phyloP scores from a whole-genome alignment of 1,140 invertebrate species.

The Bradysia coprophila region DNA sequence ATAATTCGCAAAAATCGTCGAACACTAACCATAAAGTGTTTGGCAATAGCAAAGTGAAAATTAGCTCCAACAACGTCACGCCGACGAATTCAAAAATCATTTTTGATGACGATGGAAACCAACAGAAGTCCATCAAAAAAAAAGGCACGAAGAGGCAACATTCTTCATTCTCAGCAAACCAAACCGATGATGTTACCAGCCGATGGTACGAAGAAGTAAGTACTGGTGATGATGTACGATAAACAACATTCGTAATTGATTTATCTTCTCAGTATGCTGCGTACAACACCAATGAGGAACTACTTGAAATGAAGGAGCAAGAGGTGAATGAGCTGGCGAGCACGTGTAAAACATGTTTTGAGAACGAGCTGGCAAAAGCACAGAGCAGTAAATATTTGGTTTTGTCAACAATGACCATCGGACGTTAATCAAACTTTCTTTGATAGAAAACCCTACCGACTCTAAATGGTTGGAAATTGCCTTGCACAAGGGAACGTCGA shows the following conservation, averaged over 20 bases:
- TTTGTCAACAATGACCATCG: not conserved
- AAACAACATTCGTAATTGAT: not conserved
- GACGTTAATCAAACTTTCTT: not conserved
- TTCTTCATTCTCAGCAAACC: too few relatives aligned
- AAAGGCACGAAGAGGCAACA: not conserved
- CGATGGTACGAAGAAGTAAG: not conserved
- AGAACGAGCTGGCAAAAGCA: conserved; percentile 12
- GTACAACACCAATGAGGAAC: conserved; percentile 15
- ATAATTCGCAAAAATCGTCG: too few relatives aligned
- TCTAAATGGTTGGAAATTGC: conserved; percentile 51
- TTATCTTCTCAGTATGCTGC: conserved; percentile 4
- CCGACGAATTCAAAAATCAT: not conserved
- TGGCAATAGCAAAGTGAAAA: too few relatives aligned
- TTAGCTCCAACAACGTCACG: too few relatives aligned
- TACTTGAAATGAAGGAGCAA: conserved; percentile 19
- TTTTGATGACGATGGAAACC: not conserved
- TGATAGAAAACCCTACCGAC: conserved; percentile 17
- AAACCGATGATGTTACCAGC: not conserved
- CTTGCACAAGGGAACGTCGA: conserved; percentile 45
- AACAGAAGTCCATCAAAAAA: not conserved
- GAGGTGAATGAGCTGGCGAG: conserved; percentile 19
- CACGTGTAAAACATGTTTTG: conserved; percentile 15
- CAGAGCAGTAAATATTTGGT: conserved; percentile 11
- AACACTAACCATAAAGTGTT: too few relatives aligned
- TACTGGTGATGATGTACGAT: not conserved